These are phyloP conservation scores for Montifringilla adamsi DNA, from an alignment of 2,113 vertebrate genomes.

Conservation along the genomic window DNA sequence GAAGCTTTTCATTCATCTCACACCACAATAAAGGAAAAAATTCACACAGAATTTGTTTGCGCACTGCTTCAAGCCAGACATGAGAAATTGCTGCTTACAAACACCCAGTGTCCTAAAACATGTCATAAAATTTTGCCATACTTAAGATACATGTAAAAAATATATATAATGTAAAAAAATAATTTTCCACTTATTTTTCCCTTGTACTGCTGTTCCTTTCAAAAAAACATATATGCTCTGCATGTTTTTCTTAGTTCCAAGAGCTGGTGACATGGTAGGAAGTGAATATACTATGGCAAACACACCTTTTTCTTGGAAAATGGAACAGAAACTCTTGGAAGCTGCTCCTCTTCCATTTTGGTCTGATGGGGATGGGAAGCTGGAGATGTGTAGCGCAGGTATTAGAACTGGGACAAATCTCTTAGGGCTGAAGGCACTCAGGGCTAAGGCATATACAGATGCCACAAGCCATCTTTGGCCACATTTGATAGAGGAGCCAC, in stretches of 20 bases:
- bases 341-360: not conserved
- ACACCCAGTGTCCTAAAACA: not conserved
- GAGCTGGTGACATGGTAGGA: not conserved
- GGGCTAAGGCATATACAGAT: not conserved
- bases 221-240: not conserved
- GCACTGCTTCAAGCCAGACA: not conserved
- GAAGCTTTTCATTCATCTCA: not conserved
- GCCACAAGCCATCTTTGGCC: not conserved
- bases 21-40: not conserved
- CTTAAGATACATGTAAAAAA: not conserved
- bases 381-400: not conserved
- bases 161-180: not conserved
- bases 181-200: not conserved
- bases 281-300: not conserved
- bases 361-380: not conserved
- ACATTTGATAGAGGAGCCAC: not conserved
- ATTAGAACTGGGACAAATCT: not conserved
- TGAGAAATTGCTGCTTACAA: not conserved
- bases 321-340: not conserved
- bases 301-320: not conserved
- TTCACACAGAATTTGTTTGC: not conserved
- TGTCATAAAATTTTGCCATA: not conserved
- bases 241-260: not conserved
- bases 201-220: not conserved
- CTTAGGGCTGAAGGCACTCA: not conserved